Base-by-base conservation (phyloP, 1,140 invertebrate genomes). In the Conus betulinus region DNA sequence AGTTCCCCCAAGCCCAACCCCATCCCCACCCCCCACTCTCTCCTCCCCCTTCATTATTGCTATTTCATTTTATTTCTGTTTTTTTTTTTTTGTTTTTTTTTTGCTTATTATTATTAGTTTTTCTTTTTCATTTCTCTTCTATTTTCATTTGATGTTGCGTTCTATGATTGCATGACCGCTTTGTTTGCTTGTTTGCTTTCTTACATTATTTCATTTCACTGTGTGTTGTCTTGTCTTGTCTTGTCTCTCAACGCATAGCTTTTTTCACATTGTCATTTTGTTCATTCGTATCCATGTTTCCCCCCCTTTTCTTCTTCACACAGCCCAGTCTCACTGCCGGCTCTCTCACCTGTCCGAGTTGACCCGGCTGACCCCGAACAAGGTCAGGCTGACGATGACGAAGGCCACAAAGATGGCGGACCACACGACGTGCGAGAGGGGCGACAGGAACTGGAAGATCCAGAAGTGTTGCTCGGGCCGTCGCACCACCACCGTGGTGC, bases 401-500 rank as follows among this genome's bases (percentile, higher is more conserved):
- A 99, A 99, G 84, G 98, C 98, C 95, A 99, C 98, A 90, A 99
- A 97, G 89, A 99, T 98, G 95, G 98, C 99, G 94, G 97, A 98
- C 99, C 99, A 99, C 94, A 99, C 99, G 95, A 88, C 82, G 93
- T 98, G 98, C 88, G 98, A 99, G 63, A 99, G 96, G 23, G 99
- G 99, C 95, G 98, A 98, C 92, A 99, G 97, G 95, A 99, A 99
- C 94, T 98, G 99, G 96, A 99, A 99, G 13, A 99, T 98, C 81
- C 95, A 94, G 92, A 98, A 97, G 94, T 98, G 97, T 95, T 99
- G 98, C 89, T 98, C 97, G 17, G 98, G 98, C 94, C 98, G 99
- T 95, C 98, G 99, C 92, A 99, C 98, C 97, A 99, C 98, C 90
- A 99, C 98, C 90, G 98, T 99, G 92, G 99, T 99, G 88, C 99